A percentile compares a stretch with the other conserved stretches of the same genome.
Conservation (phyloP, 1,140 invertebrate species). For the Calephelis nemesis region DNA sequence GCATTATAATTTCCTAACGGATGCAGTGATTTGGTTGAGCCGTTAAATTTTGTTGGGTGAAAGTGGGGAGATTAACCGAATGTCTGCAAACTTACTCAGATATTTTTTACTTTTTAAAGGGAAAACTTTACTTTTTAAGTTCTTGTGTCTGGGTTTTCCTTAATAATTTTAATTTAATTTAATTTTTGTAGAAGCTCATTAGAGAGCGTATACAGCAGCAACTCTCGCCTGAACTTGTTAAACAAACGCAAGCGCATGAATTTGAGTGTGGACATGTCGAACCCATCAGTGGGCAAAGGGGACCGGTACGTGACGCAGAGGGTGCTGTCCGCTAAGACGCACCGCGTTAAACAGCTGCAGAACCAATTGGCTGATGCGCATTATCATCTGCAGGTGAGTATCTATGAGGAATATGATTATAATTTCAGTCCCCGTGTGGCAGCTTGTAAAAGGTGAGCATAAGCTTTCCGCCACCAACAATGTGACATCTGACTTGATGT, state of each 20-base stretch:
- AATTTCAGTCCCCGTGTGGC: no score
- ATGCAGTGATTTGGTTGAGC: no score
- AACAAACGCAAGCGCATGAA: conserved; percentile 65
- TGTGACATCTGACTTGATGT: no score
- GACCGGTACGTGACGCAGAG: conserved; percentile 82
- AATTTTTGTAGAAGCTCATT: conserved; percentile 52
- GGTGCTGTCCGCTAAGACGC: conserved; percentile 86
- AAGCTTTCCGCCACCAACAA: no score
- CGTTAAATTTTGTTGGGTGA: no score
- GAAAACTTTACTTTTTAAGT: no score
- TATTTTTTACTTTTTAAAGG: no score
- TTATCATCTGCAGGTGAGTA: conserved; percentile 84
- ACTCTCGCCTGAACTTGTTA: conserved; percentile 61
- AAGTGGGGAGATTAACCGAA: no score
- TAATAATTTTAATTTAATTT: neutral
- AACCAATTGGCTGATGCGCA: conserved; percentile 90
- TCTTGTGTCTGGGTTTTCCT: no score
- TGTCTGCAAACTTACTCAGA: no score
- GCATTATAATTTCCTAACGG: no score
- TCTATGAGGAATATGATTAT: neutral
- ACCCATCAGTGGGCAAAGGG: conserved; percentile 47
- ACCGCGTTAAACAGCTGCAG: conserved; percentile 86
- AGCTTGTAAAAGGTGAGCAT: no score
- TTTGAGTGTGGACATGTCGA: conserved; percentile 55
- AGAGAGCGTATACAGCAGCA: conserved; percentile 69